These are phyloP conservation scores for Synergus gifuensis DNA, from an alignment of 2,888 invertebrate genomes.

Conservation along the genomic window DNA sequence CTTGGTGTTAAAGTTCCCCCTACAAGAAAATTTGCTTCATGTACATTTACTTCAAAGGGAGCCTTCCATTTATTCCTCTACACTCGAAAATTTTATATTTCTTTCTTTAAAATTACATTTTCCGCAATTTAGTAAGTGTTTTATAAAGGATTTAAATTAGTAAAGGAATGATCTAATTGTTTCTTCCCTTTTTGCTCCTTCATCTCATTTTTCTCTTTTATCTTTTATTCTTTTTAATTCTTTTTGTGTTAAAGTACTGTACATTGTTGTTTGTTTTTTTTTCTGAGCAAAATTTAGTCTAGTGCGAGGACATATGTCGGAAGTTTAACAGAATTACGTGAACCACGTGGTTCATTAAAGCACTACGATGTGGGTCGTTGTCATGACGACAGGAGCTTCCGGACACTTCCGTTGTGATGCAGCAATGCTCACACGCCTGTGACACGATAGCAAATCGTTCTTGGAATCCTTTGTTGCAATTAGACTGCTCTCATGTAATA, in stretches of 20 bases:
- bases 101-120: neutral
- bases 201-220: neutral
- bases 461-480: constrained; percentile 1
- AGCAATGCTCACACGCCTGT: neutral
- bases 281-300: neutral
- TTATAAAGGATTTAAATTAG: too few relatives aligned
- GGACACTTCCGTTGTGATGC: constrained; percentile 33
- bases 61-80: neutral
- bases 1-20: constrained; percentile 3
- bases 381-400: constrained; percentile 55
- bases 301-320: constrained; percentile 44
- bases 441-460: constrained; percentile 1
- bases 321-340: constrained; percentile 54
- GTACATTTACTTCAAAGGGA: neutral
- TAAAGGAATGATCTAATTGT: neutral
- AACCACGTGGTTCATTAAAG: constrained; percentile 59
- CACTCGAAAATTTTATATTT: neutral
- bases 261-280: neutral
- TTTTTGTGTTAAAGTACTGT: too few relatives aligned
- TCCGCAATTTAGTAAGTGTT: neutral
- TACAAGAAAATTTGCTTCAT: constrained; percentile 6
- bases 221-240: neutral
- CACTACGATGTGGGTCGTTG: constrained; percentile 61
- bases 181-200: neutral
- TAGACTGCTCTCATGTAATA: neutral